phyloP scores from a whole-genome alignment of 1,140 invertebrate genomes.

The Teleopsis dalmanni region DNA sequence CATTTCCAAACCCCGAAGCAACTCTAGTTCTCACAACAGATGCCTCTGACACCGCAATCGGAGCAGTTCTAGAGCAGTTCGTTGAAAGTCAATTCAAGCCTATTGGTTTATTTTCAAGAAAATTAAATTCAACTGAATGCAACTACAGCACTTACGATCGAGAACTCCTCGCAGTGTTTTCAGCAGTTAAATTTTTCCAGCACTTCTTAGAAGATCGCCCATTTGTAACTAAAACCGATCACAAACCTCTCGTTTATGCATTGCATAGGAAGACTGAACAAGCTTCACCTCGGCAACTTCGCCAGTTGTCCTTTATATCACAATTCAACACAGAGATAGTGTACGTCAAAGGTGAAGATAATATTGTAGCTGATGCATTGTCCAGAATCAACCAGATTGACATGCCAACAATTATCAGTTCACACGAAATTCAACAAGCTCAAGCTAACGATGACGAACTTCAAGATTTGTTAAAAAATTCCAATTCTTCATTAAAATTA shows the following conservation, averaged over 20 bases:
- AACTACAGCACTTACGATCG: slow-evolving; percentile 38
- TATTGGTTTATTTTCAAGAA: slow-evolving; percentile 16
- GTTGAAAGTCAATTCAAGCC: slow-evolving; percentile 1
- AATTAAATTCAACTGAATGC: slow-evolving; percentile 22
- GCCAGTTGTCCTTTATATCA: slow-evolving; percentile 23
- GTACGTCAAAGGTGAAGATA: slow-evolving; percentile 22
- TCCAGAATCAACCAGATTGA: slow-evolving; percentile 15
- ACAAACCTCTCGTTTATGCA: slow-evolving; percentile 34
- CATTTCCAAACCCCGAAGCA: slow-evolving; percentile 12
- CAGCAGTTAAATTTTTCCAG: slow-evolving; percentile 13
- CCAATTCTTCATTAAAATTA: slow-evolving; percentile 13
- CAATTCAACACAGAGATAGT: slow-evolving; percentile 24
- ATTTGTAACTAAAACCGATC: slow-evolving; percentile 36
- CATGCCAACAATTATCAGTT: slow-evolving; percentile 9
- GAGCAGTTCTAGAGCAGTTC: slow-evolving; percentile 23
- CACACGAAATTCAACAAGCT: slow-evolving; percentile 16
- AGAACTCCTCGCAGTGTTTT: slow-evolving; percentile 38
- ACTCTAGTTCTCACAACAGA: slow-evolving; percentile 16
- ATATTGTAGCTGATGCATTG: slow-evolving; percentile 28
- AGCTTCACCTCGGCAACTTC: slow-evolving; percentile 20
- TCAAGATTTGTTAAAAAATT: slow-evolving; percentile 20
- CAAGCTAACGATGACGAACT: slow-evolving; percentile 20
- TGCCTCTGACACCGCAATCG: slow-evolving; percentile 22
- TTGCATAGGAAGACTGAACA: not conserved
- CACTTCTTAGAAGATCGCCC: slow-evolving; percentile 25